Conservation (phyloP, 1,140 invertebrate species). For the Tetraneura akinire region DNA sequence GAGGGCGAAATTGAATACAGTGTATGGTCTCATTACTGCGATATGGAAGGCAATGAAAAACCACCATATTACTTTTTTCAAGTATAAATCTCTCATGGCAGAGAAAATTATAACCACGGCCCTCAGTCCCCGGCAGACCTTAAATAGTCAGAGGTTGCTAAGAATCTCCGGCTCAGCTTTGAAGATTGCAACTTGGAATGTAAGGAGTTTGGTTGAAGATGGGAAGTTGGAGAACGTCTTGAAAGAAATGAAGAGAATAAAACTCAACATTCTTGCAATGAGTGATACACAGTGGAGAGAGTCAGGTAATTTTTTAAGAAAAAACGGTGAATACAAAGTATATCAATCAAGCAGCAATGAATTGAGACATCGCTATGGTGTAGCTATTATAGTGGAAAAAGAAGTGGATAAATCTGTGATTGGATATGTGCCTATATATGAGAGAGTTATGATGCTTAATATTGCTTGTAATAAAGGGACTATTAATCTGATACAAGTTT, state of each 20-base stretch:
- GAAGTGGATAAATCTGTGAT: constrained; percentile 16
- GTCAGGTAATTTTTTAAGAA: constrained; percentile 16
- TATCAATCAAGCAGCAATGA: constrained; percentile 12
- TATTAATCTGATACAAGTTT: constrained; percentile 52
- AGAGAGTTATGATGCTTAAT: background rate
- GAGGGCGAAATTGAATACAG: no score
- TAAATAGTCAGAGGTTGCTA: constrained; percentile 38
- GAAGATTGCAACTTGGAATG: constrained; percentile 41
- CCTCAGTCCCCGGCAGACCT: constrained; percentile 32
- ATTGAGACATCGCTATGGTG: constrained; percentile 52
- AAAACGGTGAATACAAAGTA: background rate
- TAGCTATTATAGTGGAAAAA: constrained; percentile 52
- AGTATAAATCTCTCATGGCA: no score
- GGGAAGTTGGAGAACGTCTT: constrained; percentile 18
- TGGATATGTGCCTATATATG: constrained; percentile 8
- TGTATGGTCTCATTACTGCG: no score
- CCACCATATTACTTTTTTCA: no score
- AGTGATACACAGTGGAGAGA: constrained; percentile 17
- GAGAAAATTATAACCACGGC: constrained; percentile 19
- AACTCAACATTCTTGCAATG: constrained; percentile 11
- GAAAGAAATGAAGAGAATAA: constrained; percentile 21
- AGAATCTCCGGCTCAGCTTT: constrained; percentile 39
- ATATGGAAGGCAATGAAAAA: no score
- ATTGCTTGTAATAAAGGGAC: no score
- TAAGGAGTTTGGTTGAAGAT: constrained; percentile 16